Base-by-base conservation (phyloP, 23 tunicate genomes). In the Clavelina lepadiformis region DNA sequence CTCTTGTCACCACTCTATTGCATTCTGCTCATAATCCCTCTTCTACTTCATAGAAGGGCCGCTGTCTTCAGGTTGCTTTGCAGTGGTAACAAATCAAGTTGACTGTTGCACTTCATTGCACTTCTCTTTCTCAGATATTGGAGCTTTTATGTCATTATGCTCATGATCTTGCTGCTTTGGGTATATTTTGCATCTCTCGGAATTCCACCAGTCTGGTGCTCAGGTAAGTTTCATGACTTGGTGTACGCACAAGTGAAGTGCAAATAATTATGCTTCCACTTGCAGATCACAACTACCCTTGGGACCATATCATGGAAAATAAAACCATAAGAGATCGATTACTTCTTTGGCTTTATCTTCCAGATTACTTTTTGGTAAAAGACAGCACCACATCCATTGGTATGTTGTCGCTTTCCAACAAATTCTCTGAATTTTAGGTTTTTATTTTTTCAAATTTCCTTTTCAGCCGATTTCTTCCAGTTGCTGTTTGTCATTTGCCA, bases 391-490 rank as follows among this genome's bases (percentile, higher is more conserved):
- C 68, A 25, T 41, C 62, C 2, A 58, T 86, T 19, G 95, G 95
- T 86, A 36, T 32, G 84, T 60, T 26, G 24, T 1, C 5, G 15
- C 37, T 2, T 18, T 33, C 13, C 28, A n/a, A 28, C 8, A n/a
- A 13, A 55, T 55, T 55, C 61, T 22, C 0, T n/a, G 0, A 55
- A 55, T 0, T 20, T n/a, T 22, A 55, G 26, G 11, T 41, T 41
- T 41, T 41, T 41, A 41, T 41, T 41, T 8, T 8, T 41, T 15
- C 49, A 15, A 15, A 11, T 41, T 45, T 46, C 47, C 19, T 66
- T 66, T 66, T 7, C 70, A 81, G 91, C 79, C 28, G 98, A 93
- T 65, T 81, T 85, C 54, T 79, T 93, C 75, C 98, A 85, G 35
- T 71, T 93, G 28, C 58, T 93, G 35, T 79, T 93, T 60, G 66